Base-by-base conservation (phyloP, 23 tunicate species). In the Oikopleura vanhoeffeni region DNA sequence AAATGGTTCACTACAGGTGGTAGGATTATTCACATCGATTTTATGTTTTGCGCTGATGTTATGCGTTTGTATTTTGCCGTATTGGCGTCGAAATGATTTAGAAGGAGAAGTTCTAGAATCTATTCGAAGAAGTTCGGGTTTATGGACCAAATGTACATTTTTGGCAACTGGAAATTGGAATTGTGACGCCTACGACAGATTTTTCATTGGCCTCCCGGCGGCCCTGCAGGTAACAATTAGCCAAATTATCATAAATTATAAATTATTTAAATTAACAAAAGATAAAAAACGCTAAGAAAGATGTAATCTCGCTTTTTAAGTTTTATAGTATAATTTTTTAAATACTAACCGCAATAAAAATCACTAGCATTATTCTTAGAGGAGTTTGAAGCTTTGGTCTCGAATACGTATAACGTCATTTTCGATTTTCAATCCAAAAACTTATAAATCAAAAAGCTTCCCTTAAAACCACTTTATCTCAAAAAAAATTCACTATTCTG, bases 141-240 rank as follows among this genome's bases (percentile, higher is more conserved):
- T 92, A 32, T 92, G 97, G 97, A 85, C 87, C 57, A 60, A 87
- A 35, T 92, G 97, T 71, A 89, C 90, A 1, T 57, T 41, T 18
- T 89, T 89, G 71, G 88, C 92, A 24, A 92, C 97, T 40, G 97
- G 97, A 2, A 57, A 88, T 32, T 89, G 90, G 90, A 84, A 91
- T 1, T 92, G 97, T 84, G 90, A 92, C 83, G 90, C 84, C 41
- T 92, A 92, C 84, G 97, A 92, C 41, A 77, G 92, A 24, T 87
- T 89, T 86, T 92, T 92, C 58, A 67, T 92, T 84, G 97, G 97
- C n/a, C 87, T 92, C 30, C 79, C 79, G 79, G 79, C 79, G 79
- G 27, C 92, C 36, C 60, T 92, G 3, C 97, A 92, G 90, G 97
- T 87, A 67, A 30, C 1, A 30, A n/a, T n/a, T n/a, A 0, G 30